phyloP scores from a whole-genome alignment of 2,113 vertebrate genomes.

The Python bivittatus region DNA sequence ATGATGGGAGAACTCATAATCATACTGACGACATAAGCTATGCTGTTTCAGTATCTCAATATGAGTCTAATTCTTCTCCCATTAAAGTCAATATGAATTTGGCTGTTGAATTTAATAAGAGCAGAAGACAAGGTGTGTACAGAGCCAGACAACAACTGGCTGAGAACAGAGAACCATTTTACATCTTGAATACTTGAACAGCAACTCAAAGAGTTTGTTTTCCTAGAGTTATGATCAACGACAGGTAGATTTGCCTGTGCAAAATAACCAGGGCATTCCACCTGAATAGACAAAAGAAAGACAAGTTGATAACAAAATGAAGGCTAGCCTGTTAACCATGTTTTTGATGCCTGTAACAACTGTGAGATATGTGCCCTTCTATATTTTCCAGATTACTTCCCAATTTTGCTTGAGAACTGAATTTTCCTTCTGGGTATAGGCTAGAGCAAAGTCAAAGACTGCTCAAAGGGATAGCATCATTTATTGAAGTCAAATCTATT shows the following conservation, averaged over 20 bases:
- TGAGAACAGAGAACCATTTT: slow-evolving; percentile 19
- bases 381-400: neutral
- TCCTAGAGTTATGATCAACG: slow-evolving; percentile 20
- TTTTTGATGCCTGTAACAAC: neutral
- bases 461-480: neutral
- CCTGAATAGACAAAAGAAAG: neutral
- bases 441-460: neutral
- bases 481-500: neutral
- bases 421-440: neutral
- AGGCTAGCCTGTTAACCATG: neutral
- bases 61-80: slow-evolving; percentile 50
- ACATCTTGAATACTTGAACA: slow-evolving; percentile 32
- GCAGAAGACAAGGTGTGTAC: slow-evolving; percentile 7
- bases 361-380: neutral
- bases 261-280: neutral
- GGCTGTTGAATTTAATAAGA: slow-evolving; percentile 29
- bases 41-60: slow-evolving; percentile 52
- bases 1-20: slow-evolving; percentile 47
- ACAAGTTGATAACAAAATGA: slow-evolving; percentile 18
- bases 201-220: slow-evolving; percentile 18
- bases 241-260: slow-evolving; percentile 14
- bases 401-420: neutral
- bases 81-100: slow-evolving; percentile 53
- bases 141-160: slow-evolving; percentile 14
- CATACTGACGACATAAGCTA: slow-evolving; percentile 49